Evolutionary conservation across 1,140 invertebrate genomes (phyloP).

Genomic region (Sipha flava): DNA sequence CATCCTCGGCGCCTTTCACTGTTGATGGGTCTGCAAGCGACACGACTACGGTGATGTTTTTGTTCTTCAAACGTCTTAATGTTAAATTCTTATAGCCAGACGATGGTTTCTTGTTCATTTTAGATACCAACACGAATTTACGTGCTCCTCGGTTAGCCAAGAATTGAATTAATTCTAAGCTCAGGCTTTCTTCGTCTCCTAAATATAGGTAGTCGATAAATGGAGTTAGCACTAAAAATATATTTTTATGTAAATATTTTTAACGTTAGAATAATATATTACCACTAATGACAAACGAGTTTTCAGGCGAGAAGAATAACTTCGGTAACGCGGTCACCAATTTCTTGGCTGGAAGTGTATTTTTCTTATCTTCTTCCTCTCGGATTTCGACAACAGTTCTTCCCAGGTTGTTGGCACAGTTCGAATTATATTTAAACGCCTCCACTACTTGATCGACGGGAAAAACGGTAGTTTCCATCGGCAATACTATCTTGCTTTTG

Average conservation of each 20-base stretch:
- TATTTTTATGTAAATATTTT: too few relatives aligned
- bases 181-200: constrained; percentile 77
- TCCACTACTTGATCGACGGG: not conserved
- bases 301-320: constrained; percentile 75
- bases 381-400: constrained; percentile 86
- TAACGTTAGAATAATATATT: not conserved
- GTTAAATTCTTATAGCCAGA: constrained; percentile 79
- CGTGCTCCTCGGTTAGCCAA: constrained; percentile 72
- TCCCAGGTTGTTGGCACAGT: constrained; percentile 76
- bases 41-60: constrained; percentile 60
- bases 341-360: constrained; percentile 46
- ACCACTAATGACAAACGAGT: constrained; percentile 72
- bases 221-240: not conserved
- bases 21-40: constrained; percentile 59
- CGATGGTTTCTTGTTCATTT: constrained; percentile 73
- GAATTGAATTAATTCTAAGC: constrained; percentile 94
- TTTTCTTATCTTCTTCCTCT: constrained; percentile 57
- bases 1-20: constrained; percentile 54
- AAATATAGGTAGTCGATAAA: constrained; percentile 33
- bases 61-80: constrained; percentile 62
- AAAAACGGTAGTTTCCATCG: not conserved
- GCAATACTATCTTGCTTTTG: not conserved
- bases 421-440: not conserved
- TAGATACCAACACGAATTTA: constrained; percentile 74
- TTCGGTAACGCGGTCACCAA: constrained; percentile 67